phyloP scores from a whole-genome alignment of 2,113 vertebrate genomes.

The Thamnophis sirtalis region DNA sequence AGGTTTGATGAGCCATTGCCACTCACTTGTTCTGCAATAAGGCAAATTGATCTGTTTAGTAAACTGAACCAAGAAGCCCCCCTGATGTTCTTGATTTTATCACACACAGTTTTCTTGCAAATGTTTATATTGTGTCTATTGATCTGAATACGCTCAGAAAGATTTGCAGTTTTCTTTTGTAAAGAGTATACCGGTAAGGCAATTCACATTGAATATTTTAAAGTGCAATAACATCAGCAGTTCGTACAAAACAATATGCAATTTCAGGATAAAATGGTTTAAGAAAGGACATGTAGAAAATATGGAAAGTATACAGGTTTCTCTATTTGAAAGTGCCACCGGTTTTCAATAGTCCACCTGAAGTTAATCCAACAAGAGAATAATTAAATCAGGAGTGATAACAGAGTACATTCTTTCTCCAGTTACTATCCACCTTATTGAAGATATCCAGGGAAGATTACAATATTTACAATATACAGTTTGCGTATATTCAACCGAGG shows the following conservation, averaged over 20 bases:
- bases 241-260: neutral
- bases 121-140: neutral
- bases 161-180: neutral
- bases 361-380: neutral
- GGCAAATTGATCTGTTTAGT: neutral
- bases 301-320: neutral
- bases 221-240: neutral
- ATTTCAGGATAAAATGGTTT: neutral
- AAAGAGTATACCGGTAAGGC: neutral
- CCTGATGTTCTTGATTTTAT: neutral
- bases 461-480: neutral
- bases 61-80: neutral
- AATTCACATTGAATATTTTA: neutral
- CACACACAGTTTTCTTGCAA: neutral
- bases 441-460: neutral
- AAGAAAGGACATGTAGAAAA: neutral
- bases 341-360: neutral
- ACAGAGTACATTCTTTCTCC: neutral
- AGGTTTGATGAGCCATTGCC: neutral
- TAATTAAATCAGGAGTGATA: neutral
- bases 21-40: neutral
- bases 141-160: neutral
- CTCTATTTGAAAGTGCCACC: neutral
- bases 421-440: neutral
- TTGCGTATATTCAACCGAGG: neutral